Base-by-base conservation (phyloP, 2,113 vertebrate genomes). In the Damaliscus lunatus region DNA sequence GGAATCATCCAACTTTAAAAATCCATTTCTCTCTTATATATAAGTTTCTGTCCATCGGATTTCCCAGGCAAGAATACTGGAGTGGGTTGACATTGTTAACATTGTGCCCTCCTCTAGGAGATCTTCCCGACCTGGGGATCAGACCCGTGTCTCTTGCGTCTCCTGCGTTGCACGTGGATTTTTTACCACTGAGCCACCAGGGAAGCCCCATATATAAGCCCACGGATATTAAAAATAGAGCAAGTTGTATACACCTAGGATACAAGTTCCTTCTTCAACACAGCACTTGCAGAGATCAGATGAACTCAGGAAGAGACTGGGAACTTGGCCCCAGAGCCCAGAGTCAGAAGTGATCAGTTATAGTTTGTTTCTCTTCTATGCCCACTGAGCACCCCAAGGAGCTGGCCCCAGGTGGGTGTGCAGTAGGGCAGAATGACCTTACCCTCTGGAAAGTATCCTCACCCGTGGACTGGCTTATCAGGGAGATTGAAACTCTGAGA, bases 11-110 rank as follows among this genome's bases (percentile, higher is more conserved):
- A 48, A 31, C 48, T 33, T 27, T 23, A 40, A 27, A 43, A 60
- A 23, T 19, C 50, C 33, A 7, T 48, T 29, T 5, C 19, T 46
- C 33, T n/a, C 40, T 71, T 71, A 14, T 8, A 1, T 43, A 3
- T 59, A 87, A 97, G 93, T 94, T 97, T 77, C 40, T 77, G 71
- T 43, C 40, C 40, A 77, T 77, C 40, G 71, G 40, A 77, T 77
- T 77, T 43, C 40, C 40, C 71, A 43, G 40, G 40, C 23, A 77
- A 43, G 40, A 77, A 27, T 77, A 43, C 71, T 27, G 40, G 40
- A 77, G 71, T 43, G 40, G 71, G 23, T 27, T 43, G 71, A 40
- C 71, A 77, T 40, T 40, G 40, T 40, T 40, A 40, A 40, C 40
- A 40, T 40, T 40, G 40, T 43, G 40, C 71, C 40, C 40, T 27